A percentile compares a stretch with the other conserved stretches of the same genome.
phyloP scores from a whole-genome alignment of 2,888 invertebrate genomes.

The Drosophila neonasuta region DNA sequence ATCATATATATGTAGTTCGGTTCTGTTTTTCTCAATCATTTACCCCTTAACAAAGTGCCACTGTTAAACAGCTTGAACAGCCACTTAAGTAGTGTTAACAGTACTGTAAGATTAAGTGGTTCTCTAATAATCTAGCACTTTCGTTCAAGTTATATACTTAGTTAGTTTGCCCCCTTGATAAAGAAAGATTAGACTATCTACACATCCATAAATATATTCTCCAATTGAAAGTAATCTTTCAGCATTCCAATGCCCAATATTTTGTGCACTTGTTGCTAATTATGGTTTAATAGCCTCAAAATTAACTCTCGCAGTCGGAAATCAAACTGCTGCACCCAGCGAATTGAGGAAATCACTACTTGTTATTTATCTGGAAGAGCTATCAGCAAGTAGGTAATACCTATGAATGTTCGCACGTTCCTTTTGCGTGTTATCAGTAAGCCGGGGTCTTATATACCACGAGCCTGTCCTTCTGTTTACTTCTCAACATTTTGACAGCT shows the following conservation, averaged over 20 bases:
- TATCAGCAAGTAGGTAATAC: neutral
- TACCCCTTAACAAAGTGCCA: neutral
- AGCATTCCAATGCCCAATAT: slow-evolving; percentile 11
- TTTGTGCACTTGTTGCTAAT: slow-evolving; percentile 3
- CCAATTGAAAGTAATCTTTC: slow-evolving; percentile 15
- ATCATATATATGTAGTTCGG: no score
- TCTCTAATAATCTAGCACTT: neutral
- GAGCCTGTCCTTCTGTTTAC: slow-evolving; percentile 1
- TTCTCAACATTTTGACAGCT: slow-evolving; percentile 5
- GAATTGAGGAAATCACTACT: slow-evolving; percentile 31
- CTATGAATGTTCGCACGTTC: slow-evolving; percentile 5
- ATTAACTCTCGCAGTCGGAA: neutral
- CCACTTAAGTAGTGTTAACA: neutral
- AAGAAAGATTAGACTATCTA: slow-evolving; percentile 12
- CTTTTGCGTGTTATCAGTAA: slow-evolving; percentile 25
- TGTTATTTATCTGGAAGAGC: slow-evolving; percentile 18
- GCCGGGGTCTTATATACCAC: slow-evolving; percentile 2
- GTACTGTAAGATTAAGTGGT: neutral
- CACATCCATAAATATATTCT: neutral
- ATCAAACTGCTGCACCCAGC: slow-evolving; percentile 6
- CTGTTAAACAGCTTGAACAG: neutral
- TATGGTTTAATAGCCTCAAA: slow-evolving; percentile 8
- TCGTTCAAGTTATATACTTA: neutral
- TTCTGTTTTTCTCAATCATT: no score
- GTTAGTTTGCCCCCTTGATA: neutral